phyloP scores from a whole-genome alignment of 2,113 vertebrate species.

The Istiophorus platypterus region DNA sequence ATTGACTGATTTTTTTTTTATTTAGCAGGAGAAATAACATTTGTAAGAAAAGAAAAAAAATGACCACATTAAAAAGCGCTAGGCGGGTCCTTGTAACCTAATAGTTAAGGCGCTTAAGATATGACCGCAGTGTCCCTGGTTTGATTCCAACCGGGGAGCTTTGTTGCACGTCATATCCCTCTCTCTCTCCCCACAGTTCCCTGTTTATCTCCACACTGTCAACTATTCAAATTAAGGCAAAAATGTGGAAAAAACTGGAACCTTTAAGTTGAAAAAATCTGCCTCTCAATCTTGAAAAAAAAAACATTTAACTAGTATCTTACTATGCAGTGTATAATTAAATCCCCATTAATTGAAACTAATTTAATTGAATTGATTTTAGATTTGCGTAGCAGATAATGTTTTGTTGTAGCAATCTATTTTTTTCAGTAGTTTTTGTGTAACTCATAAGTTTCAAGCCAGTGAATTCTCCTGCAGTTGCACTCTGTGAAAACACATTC shows the following conservation, averaged over 20 bases:
- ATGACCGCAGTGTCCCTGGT: no score
- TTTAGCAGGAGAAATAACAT: background rate
- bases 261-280: background rate
- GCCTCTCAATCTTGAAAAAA: no score
- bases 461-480: background rate
- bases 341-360: background rate
- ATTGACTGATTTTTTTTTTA: background rate
- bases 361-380: background rate
- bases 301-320: no score
- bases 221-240: background rate
- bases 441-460: background rate
- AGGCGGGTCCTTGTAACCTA: accelerated
- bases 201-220: background rate
- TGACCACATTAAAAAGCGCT: background rate
- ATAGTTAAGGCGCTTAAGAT: background rate
- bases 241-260: background rate
- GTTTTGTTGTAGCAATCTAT: background rate
- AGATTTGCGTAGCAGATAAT: background rate
- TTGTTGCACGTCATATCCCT: background rate
- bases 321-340: background rate
- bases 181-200: no score
- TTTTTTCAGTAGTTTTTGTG: background rate
- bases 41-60: background rate
- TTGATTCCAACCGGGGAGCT: no score
- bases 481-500: background rate